Base-by-base conservation (phyloP, 2,888 invertebrate species). In the Melieria omissa region DNA sequence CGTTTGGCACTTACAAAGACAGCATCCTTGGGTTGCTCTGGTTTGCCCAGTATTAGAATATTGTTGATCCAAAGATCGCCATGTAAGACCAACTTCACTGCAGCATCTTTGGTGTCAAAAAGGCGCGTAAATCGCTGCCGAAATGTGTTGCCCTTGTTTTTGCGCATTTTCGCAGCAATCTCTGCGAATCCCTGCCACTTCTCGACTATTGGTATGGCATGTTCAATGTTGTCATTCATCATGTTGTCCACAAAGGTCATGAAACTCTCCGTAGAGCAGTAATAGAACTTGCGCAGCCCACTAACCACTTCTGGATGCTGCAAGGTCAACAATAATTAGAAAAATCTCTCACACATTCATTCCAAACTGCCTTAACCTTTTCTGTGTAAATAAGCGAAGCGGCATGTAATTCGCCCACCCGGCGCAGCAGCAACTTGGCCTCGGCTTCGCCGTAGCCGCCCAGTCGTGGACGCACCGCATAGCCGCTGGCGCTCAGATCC, bases 331-430 rank as follows among this genome's bases (percentile, higher is more conserved):
- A 29, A 29, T 29, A 29, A 29, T 29, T 29, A 29, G 29, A 16
- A 16, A 16, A 29, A 3, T 29, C 29, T 29, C 3, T 29, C 29
- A 29, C 29, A 1, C 29, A 29, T 29, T 29, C 29, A 29, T 29
- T 3, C 29, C 29, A 29, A 29, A 29, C 29, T 29, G 29, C 29
- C 29, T 29, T 16, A 16, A 88, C 89, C 83, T 86, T 86, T 77
- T 88, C 86, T 69, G 80, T 84, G 65, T 88, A 75, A 45, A 87
- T 85, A 6, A 88, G 83, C 0, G 89, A 88, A 10, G 86, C 83
- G 2, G 88, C 89, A 75, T 89, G 89, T 77, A 88, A 87, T 73
- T 81, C 84, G 3, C 88, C 89, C 75, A 89, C 78, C 77, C 87
- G 87, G 64, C 83, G 83, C 10, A 89, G 76, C 3, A 88, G 87